Percentiles rank a stretch among this genome's conserved stretches.
Conservation (phyloP, 2,888 invertebrate species). For the Notodonta dromedarius region DNA sequence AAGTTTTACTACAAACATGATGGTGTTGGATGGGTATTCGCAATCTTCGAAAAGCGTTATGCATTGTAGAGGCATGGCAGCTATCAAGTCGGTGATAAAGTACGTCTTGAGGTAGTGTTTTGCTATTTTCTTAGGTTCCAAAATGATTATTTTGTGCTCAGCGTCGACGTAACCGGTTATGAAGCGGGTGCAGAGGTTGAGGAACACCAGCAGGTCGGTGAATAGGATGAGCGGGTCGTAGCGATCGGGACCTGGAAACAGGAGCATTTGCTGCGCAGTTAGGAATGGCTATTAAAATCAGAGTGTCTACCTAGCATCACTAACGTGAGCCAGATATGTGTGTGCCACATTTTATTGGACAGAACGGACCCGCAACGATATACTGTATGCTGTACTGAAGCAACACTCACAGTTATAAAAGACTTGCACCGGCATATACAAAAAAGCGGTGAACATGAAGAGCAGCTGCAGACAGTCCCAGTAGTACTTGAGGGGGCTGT, state of each 20-base stretch:
- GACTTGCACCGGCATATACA: conserved; percentile 61
- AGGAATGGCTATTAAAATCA: too few relatives aligned
- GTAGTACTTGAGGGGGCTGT: conserved; percentile 57
- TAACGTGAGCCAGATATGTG: too few relatives aligned
- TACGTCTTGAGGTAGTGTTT: conserved; percentile 45
- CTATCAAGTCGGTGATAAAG: conserved; percentile 52
- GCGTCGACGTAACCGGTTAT: conserved; percentile 62
- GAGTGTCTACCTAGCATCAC: too few relatives aligned
- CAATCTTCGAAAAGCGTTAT: conserved; percentile 44
- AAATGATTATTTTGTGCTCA: conserved; percentile 50
- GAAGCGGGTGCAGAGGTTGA: conserved; percentile 56
- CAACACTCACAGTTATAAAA: conserved; percentile 52
- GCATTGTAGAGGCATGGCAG: conserved; percentile 55
- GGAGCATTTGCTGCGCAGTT: too few relatives aligned
- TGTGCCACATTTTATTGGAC: too few relatives aligned
- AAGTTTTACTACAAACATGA: conserved; percentile 56
- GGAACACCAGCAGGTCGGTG: conserved; percentile 49
- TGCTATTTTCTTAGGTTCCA: conserved; percentile 53
- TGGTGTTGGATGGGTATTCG: conserved; percentile 52
- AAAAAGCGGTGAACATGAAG: conserved; percentile 35
- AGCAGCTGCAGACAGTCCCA: conserved; percentile 49
- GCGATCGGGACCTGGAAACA: conserved; percentile 49
- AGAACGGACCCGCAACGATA: too few relatives aligned
- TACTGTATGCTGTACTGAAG: too few relatives aligned
- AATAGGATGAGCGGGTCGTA: conserved; percentile 52